phyloP scores from a whole-genome alignment of 2,888 invertebrate species.

The Ectobius pallidus region DNA sequence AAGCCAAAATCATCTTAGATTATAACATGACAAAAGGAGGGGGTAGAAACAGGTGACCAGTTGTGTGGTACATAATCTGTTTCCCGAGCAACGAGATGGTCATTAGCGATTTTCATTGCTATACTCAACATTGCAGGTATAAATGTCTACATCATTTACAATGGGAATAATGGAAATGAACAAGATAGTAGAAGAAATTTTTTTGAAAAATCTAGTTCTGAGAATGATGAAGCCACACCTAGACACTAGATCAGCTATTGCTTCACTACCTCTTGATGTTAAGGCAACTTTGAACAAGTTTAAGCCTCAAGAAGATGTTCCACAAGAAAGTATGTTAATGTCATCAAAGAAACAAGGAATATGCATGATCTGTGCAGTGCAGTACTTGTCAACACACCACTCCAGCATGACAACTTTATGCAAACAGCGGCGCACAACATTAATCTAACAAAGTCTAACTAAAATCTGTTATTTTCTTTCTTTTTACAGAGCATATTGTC shows the following conservation, averaged over 20 bases:
- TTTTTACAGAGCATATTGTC: too few relatives aligned
- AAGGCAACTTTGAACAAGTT: background rate
- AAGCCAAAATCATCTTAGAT: constrained; percentile 44
- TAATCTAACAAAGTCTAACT: too few relatives aligned
- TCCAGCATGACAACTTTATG: too few relatives aligned
- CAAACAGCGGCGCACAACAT: too few relatives aligned
- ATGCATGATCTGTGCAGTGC: too few relatives aligned
- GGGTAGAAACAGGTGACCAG: background rate
- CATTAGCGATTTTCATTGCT: background rate
- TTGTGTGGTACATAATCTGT: background rate
- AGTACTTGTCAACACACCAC: too few relatives aligned
- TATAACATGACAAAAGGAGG: constrained; percentile 15
- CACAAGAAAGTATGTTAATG: too few relatives aligned
- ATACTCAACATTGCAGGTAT: background rate
- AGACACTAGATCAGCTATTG: too few relatives aligned
- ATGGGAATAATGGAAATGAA: background rate
- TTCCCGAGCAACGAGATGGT: background rate
- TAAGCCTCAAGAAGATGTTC: background rate
- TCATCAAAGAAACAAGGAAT: too few relatives aligned
- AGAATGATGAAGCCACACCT: background rate
- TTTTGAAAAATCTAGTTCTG: background rate
- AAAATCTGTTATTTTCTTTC: too few relatives aligned
- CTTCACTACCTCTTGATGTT: background rate
- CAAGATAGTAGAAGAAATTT: background rate
- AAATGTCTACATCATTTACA: background rate